phyloP scores from a whole-genome alignment of 2,888 invertebrate species.

The Sinotaia quadrata region DNA sequence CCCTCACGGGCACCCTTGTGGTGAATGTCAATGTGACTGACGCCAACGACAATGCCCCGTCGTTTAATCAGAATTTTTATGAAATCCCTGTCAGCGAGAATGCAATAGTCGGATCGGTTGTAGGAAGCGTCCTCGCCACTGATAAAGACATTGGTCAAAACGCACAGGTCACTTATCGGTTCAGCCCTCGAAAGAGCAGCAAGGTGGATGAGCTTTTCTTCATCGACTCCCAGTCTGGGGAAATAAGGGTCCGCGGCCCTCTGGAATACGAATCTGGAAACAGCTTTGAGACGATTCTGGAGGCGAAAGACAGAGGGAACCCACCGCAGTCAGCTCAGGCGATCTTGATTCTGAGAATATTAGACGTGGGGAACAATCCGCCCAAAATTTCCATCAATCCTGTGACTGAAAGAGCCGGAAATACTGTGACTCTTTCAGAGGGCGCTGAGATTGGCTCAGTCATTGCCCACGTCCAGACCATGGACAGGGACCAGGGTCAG shows the following conservation, averaged over 20 bases:
- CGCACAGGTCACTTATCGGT: slow-evolving; percentile 73
- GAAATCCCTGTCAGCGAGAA: slow-evolving; percentile 55
- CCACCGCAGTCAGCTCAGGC: slow-evolving; percentile 48
- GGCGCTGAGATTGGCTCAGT: slow-evolving; percentile 48
- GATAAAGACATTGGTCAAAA: slow-evolving; percentile 90
- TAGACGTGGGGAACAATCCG: slow-evolving; percentile 92
- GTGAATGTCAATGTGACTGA: slow-evolving; percentile 57
- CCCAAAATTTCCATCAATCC: slow-evolving; percentile 76
- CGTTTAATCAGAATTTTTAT: slow-evolving; percentile 51
- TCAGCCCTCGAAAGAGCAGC: slow-evolving; percentile 34
- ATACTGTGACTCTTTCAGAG: slow-evolving; percentile 45
- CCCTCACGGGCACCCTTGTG: slow-evolving; percentile 43
- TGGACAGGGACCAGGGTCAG: slow-evolving; percentile 53
- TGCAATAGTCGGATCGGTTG: slow-evolving; percentile 39
- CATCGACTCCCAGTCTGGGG: slow-evolving; percentile 44
- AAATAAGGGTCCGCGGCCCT: slow-evolving; percentile 40
- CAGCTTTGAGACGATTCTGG: slow-evolving; percentile 46
- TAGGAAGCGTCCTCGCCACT: slow-evolving; percentile 80
- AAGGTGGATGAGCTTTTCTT: slow-evolving; percentile 38
- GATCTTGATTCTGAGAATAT: slow-evolving; percentile 74
- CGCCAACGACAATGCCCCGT: slow-evolving; percentile 59
- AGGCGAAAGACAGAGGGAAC: slow-evolving; percentile 55
- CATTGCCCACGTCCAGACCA: slow-evolving; percentile 56
- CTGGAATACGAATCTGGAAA: slow-evolving; percentile 44
- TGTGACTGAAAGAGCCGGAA: slow-evolving; percentile 36